Base-by-base conservation (phyloP, 2,797 vertebrate species). In the Cirrhinus mrigala region DNA sequence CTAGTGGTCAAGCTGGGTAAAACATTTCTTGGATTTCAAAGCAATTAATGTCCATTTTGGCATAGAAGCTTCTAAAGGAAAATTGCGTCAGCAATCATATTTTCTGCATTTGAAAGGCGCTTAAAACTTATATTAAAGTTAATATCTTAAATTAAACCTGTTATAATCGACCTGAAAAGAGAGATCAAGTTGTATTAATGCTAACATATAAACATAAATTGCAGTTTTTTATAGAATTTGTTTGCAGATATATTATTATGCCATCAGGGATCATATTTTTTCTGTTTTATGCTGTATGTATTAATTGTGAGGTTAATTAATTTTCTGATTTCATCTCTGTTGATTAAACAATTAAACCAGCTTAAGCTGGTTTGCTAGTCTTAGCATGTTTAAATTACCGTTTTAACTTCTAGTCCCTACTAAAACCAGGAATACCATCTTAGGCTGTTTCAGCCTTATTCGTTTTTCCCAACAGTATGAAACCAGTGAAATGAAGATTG, bases 1-100 rank as follows among this genome's bases (percentile, higher is more conserved):
- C 96, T 96, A 96, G 96, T 96, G 96, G 96, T 92, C 86, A 92
- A 92, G 92, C 88, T 83, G 79, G 93, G 95, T 95, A 96, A 89
- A 92, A 90, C 95, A 94, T 90, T 89, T 89, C 77, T 70, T 82
- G 68, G 33, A 40, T 46, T 22, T 73, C 54, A 60, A 37, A 79
- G 37, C 68, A 70, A 73, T 85, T 76, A 46, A 60, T 83, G 22
- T n/a, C 22, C 10, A 68, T 58, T 85, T 88, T 76, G 77, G 76
- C 24, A 62, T 50, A 75, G 8, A 74, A 68, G 37, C 79, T 44
- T 76, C 44, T 58, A 11, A 24, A 24, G 11, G 60, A 76, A 70
- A 66, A 66, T 56, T 52, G 20, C 46, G 11, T 58, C 22, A 16
- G 73, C 48, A 40, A 24, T 81, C 5, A 9, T 68, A 7, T 8